Evolutionary conservation across 2,797 vertebrate genomes (phyloP), one percentile per base, ranked within the genome.

Genomic region (Gambelia wislizenii): DNA sequence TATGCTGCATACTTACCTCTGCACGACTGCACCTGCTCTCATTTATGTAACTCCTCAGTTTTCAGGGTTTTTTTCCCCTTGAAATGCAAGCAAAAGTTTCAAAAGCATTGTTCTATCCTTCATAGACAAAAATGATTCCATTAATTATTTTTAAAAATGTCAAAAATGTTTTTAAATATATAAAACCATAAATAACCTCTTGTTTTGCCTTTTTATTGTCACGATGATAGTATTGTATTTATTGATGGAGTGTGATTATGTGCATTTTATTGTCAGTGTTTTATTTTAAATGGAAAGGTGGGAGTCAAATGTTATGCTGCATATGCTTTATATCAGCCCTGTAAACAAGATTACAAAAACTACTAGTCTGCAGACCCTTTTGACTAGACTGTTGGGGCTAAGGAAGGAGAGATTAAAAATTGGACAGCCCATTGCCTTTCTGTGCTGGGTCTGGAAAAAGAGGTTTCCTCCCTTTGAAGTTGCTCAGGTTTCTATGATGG

Each of bases 1-100:
- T 97, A 98, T 98, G 98, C 97, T 97, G 97, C 97, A 97, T 97
- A 97, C 96, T 98, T 98, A 97, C 98, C 97, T 97, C 97, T 97
- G 97, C 96, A 94, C 91, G 95, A 97, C 95, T 91, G 96, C 98
- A 97, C 97, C 97, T 97, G 97, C 97, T 97, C 96, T 97, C 94
- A 95, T 96, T 96, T 97, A 96, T 91, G 93, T 96, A 95, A 95
- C 94, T 92, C 92, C 92, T 86, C 92, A 87, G 94, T 92, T 82
- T 85, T 86, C 56, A 85, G 86, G 39, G 5, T 44, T 54, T 54
- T n/a, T 52, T 67, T 56, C 25, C 90, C 91, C 93, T 90, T 94
- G 93, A 95, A 96, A 96, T 91, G 91, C 92, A 93, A 95, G 92
- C 69, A 84, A 94, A 93, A 88, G 1, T 92, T 96, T 97, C 96